A percentile compares a stretch with the other conserved stretches of the same genome.
phyloP scores from a whole-genome alignment of 2,797 vertebrate genomes.

The Thunnus albacares region DNA sequence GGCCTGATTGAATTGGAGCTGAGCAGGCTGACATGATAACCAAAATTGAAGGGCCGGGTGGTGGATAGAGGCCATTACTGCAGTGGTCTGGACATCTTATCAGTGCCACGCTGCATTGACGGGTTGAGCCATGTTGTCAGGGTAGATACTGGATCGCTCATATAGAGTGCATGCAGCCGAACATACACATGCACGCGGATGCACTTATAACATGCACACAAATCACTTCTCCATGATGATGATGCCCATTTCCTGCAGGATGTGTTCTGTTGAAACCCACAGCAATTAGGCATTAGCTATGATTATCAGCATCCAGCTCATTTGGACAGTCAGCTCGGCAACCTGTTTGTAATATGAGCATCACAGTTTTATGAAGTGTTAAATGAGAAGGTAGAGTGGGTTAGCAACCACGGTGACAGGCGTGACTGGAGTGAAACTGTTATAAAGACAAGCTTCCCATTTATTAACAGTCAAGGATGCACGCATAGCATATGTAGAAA shows the following conservation, averaged over 20 bases:
- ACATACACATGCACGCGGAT: neutral
- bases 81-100: slow-evolving; percentile 63
- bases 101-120: slow-evolving; percentile 43
- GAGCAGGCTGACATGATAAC: slow-evolving; percentile 68
- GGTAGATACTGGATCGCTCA: slow-evolving; percentile 16
- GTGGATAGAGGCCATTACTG: slow-evolving; percentile 64
- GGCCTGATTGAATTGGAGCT: slow-evolving; percentile 68
- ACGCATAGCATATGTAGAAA: too few relatives aligned
- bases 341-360: neutral
- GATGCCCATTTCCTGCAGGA: slow-evolving; percentile 64
- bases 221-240: slow-evolving; percentile 49
- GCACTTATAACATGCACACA: slow-evolving; percentile 19
- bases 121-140: slow-evolving; percentile 37
- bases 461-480: too few relatives aligned
- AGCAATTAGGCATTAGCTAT: slow-evolving; percentile 38
- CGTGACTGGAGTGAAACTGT: neutral
- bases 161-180: slow-evolving; percentile 16
- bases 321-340: slow-evolving; percentile 16
- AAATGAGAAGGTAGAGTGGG: neutral
- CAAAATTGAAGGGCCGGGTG: slow-evolving; percentile 58
- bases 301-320: slow-evolving; percentile 36
- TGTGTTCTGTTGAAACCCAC: slow-evolving; percentile 33
- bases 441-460: neutral
- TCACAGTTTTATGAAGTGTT: neutral
- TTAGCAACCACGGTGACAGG: neutral